Base-by-base conservation (phyloP, 1,140 invertebrate species). In the Daktulosphaira vitifoliae region DNA sequence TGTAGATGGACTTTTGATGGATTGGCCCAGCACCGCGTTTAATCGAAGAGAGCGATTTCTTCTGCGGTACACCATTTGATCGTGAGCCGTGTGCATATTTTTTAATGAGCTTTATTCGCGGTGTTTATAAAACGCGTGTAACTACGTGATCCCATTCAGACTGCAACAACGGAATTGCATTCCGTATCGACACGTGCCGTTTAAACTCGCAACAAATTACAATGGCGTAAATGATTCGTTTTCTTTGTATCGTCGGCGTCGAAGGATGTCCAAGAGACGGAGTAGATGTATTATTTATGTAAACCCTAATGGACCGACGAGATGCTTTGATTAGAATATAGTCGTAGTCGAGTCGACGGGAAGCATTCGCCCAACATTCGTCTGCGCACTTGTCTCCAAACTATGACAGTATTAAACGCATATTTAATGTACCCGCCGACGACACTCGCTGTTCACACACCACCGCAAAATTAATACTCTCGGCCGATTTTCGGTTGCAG, bases 201-300 rank as follows among this genome's bases (percentile, higher is more conserved):
- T 52, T 48, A 62, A 48, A 62, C 44, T 16, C n/a, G 42, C 56
- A 46, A 62, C 56, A 62, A 62, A 62, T 62, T 39, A 62, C 42
- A 33, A 33, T 23, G 37, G 39, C 39, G 38, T 62, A 6, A 62
- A 62, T 62, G 56, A 62, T 25, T 62, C 44, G 26, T 39, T 48
- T 15, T 33, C 29, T 33, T 33, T 11, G 29, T 33, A 44, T n/a
- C 18, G 56, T 48, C 56, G 42, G 22, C 53, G 37, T 44, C 37
- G 15, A 37, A 53, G 51, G 18, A n/a, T 23, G n/a, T 38, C 11
- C 20, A n/a, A n/a, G n/a, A n/a, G n/a, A n/a, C 29, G 29, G 25
- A 13, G 38, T 42, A 42, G 2, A 7, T 9, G 22, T 25, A 18
- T 33, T 33, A 33, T 54, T 29, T 38, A 38, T 54, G 53, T 38